Conservation (phyloP, 2,888 invertebrate species). For the Parnassius mnemosyne region DNA sequence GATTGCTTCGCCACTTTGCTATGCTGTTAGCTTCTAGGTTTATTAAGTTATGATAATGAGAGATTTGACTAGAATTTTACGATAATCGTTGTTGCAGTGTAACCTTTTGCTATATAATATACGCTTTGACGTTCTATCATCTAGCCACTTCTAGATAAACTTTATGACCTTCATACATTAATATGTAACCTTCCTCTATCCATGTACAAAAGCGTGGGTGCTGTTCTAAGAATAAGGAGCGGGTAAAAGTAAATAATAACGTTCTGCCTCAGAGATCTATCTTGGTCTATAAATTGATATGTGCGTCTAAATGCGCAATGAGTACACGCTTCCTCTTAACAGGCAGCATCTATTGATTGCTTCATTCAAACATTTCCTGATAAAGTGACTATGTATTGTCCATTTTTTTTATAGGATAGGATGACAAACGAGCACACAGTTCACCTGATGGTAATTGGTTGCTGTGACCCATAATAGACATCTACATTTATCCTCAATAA, state of each 20-base stretch:
- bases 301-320: conserved; percentile 1
- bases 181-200: conserved; percentile 36
- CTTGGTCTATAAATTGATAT: conserved; percentile 32
- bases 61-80: neutral
- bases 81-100: no score
- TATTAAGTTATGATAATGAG: no score
- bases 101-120: no score
- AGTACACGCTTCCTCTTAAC: neutral
- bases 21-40: no score
- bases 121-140: neutral
- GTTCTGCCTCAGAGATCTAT: conserved; percentile 31
- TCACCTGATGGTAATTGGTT: no score
- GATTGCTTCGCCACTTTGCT: no score
- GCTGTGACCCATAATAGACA: no score
- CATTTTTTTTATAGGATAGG: no score
- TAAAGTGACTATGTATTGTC: no score
- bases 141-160: conserved; percentile 29
- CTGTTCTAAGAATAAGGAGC: conserved; percentile 34
- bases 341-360: neutral
- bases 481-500: no score
- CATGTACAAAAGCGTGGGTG: conserved; percentile 34
- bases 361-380: no score
- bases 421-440: no score
- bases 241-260: conserved; percentile 34
- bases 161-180: conserved; percentile 25